These are phyloP conservation scores for Tetramorium simillimum DNA, from an alignment of 1,140 invertebrate species.

Conservation along the genomic window DNA sequence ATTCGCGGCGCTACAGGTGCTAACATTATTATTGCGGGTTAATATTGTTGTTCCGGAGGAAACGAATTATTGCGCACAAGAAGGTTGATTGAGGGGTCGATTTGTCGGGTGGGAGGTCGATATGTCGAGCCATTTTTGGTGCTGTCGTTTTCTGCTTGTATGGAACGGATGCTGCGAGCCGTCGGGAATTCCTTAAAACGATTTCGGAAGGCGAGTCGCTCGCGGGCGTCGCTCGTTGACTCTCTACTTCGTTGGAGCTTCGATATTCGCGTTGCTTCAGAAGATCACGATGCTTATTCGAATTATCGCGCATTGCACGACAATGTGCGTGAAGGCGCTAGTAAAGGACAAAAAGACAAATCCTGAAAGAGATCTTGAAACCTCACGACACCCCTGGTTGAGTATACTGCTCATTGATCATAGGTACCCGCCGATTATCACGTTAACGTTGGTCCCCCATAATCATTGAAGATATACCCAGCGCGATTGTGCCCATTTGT, in stretches of 20 bases:
- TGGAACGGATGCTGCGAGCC: slow-evolving; percentile 40
- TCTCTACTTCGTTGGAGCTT: not conserved
- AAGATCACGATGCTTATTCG: not conserved
- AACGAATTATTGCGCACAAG: slow-evolving; percentile 61
- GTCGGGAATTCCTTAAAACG: slow-evolving; percentile 17
- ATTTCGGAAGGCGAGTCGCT: slow-evolving; percentile 18
- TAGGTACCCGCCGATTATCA: slow-evolving; percentile 17
- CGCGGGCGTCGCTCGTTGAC: slow-evolving; percentile 7
- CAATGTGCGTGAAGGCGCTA: slow-evolving; percentile 4
- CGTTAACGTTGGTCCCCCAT: slow-evolving; percentile 24
- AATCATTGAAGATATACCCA: slow-evolving; percentile 42
- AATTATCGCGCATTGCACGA: slow-evolving; percentile 10
- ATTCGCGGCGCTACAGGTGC: slow-evolving; percentile 56
- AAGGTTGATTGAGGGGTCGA: slow-evolving; percentile 34
- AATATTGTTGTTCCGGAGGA: slow-evolving; percentile 65
- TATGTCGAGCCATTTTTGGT: slow-evolving; percentile 53
- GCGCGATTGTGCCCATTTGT: slow-evolving; percentile 12
- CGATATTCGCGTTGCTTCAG: slow-evolving; percentile 1
- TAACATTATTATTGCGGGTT: slow-evolving; percentile 66
- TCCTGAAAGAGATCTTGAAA: not conserved
- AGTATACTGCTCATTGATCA: slow-evolving; percentile 20
- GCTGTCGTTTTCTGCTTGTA: slow-evolving; percentile 26
- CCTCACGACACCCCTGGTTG: slow-evolving; percentile 32
- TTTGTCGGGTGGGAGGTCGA: slow-evolving; percentile 39
- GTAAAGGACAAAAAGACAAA: not conserved